These are phyloP conservation scores for Ophion obscuratus DNA, from an alignment of 2,888 invertebrate genomes.

Conservation along the genomic window DNA sequence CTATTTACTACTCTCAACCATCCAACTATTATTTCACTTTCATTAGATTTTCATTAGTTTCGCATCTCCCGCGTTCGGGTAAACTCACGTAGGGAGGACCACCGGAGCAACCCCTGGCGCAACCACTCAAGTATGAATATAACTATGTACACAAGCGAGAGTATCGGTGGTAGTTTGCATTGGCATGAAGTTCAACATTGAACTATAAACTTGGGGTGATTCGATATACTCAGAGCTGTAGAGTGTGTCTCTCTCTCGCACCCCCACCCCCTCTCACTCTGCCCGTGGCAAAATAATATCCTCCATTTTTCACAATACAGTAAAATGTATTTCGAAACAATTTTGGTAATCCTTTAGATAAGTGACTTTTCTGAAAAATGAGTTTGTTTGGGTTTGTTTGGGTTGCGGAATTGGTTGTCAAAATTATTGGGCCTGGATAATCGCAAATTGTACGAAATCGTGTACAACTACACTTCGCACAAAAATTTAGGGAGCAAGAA, in stretches of 20 bases:
- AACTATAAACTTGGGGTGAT: conserved; percentile 18
- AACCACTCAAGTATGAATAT: conserved; percentile 9
- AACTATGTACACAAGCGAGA: conserved; percentile 19
- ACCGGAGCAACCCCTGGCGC: conserved; percentile 17
- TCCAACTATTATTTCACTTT: conserved; percentile 45
- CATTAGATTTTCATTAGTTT: conserved; percentile 41
- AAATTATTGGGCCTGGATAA: too few species aligned
- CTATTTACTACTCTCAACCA: too few species aligned
- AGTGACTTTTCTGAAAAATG: too few species aligned
- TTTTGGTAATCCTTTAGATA: not conserved
- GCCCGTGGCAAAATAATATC: not conserved
- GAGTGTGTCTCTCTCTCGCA: not conserved
- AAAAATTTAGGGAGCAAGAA: too few species aligned
- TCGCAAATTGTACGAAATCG: too few species aligned
- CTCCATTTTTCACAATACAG: not conserved
- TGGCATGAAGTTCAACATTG: conserved; percentile 52
- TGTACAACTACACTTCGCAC: too few species aligned
- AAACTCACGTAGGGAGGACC: conserved; percentile 57
- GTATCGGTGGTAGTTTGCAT: conserved; percentile 26
- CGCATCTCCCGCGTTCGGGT: conserved; percentile 27
- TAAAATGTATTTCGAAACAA: not conserved
- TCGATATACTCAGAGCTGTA: conserved; percentile 1
- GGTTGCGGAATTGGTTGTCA: not conserved
- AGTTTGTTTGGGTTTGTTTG: too few species aligned
- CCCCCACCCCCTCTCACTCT: not conserved